Conservation (phyloP, 2,797 vertebrate genomes). For the Cyclura pinguis region DNA sequence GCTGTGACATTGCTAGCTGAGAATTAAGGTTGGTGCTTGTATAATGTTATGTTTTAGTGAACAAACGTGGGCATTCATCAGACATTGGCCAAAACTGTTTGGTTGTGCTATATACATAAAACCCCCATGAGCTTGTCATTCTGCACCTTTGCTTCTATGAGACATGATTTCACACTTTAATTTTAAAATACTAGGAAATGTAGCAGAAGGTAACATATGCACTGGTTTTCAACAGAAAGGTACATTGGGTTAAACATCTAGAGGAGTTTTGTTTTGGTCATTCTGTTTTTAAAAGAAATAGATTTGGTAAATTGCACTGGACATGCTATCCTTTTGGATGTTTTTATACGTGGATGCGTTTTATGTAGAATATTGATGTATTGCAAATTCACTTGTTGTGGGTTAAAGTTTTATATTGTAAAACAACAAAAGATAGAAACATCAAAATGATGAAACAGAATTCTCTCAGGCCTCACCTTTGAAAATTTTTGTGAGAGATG, state of each 20-base stretch:
- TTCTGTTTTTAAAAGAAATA: neutral
- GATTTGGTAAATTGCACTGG: neutral
- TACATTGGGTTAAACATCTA: neutral
- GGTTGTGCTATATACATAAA: neutral
- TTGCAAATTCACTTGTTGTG: neutral
- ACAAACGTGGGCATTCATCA: neutral
- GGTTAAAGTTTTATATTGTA: neutral
- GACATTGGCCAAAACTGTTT: neutral
- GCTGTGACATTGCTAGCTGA: neutral
- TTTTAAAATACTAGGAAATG: neutral
- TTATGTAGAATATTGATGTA: neutral
- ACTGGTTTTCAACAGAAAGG: neutral
- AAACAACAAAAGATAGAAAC: neutral
- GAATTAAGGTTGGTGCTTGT: neutral
- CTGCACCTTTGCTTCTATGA: neutral
- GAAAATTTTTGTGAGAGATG: neutral
- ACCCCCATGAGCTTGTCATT: neutral
- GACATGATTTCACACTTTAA: neutral
- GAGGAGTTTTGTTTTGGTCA: neutral
- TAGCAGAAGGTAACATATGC: neutral
- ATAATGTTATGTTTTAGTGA: neutral
- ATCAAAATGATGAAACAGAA: neutral
- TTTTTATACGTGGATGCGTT: neutral
- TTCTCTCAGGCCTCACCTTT: neutral
- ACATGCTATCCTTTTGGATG: neutral